A percentile compares a stretch with the other conserved stretches of the same genome.
phyloP scores from a whole-genome alignment of 2,888 invertebrate genomes.

The Lasioglossum oenotherae region DNA sequence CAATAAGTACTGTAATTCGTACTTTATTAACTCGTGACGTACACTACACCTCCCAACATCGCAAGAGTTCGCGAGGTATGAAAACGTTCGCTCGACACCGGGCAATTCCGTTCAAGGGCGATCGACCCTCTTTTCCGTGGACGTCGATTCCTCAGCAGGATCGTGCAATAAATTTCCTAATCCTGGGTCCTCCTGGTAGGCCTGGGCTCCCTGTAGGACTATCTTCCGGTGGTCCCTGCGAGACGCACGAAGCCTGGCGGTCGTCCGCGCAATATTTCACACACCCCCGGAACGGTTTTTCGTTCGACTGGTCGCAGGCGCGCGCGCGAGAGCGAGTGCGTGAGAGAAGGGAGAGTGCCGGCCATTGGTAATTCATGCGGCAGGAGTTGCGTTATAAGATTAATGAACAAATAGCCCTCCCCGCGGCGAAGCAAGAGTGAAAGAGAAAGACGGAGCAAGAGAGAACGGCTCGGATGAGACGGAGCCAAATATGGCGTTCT shows the following conservation, averaged over 20 bases:
- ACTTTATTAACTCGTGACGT: too few relatives aligned
- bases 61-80: background rate
- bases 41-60: too few relatives aligned
- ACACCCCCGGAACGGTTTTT: constrained; percentile 13
- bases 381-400: constrained; percentile 82
- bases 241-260: background rate
- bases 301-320: constrained; percentile 9
- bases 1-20: too few relatives aligned
- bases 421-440: constrained; percentile 46
- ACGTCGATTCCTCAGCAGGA: background rate
- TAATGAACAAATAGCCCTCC: constrained; percentile 81
- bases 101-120: background rate
- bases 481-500: constrained; percentile 74
- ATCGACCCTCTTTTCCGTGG: background rate
- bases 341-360: constrained; percentile 49
- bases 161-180: background rate
- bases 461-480: constrained; percentile 73
- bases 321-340: constrained; percentile 8
- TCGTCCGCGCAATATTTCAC: constrained; percentile 36
- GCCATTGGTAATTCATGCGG: constrained; percentile 65
- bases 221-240: background rate
- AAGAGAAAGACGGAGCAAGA: background rate
- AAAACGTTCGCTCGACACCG: background rate
- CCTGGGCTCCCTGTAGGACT: background rate
- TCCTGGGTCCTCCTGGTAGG: background rate